phyloP scores from a whole-genome alignment of 2,888 invertebrate genomes.

The Drosophila demipolita region DNA sequence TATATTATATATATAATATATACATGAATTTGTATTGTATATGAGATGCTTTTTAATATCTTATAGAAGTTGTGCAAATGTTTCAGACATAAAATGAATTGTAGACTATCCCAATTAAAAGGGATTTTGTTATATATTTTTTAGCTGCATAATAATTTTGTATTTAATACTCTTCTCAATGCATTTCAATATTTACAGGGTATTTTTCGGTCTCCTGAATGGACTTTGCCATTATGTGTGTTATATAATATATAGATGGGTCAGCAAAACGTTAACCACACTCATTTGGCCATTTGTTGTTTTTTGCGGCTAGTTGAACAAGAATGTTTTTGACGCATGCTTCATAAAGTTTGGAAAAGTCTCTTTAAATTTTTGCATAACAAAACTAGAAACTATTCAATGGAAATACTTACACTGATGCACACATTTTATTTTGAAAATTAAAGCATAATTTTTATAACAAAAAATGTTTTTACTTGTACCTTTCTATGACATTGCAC shows the following conservation, averaged over 20 bases:
- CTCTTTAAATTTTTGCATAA: neutral
- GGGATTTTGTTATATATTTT: too few species aligned
- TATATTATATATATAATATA: neutral
- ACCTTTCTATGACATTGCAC: neutral
- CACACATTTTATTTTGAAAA: neutral
- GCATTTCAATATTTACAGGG: slow-evolving; percentile 2
- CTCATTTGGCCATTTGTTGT: slow-evolving; percentile 31
- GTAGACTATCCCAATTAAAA: neutral
- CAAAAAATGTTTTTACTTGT: neutral
- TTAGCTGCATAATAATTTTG: too few species aligned
- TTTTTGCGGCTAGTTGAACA: slow-evolving; percentile 14
- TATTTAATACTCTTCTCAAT: neutral
- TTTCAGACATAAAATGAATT: neutral
- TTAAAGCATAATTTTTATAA: too few species aligned
- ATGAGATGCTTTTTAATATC: neutral
- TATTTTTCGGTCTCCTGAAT: slow-evolving; percentile 18
- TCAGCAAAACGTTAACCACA: slow-evolving; percentile 35
- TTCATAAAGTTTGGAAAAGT: neutral
- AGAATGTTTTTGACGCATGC: neutral
- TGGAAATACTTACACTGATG: neutral
- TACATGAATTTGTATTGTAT: neutral
- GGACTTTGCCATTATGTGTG: neutral
- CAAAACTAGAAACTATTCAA: slow-evolving; percentile 2
- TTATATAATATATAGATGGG: slow-evolving; percentile 7
- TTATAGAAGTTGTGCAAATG: neutral